phyloP scores from a whole-genome alignment of 2,888 invertebrate genomes.

The Diploptera punctata region DNA sequence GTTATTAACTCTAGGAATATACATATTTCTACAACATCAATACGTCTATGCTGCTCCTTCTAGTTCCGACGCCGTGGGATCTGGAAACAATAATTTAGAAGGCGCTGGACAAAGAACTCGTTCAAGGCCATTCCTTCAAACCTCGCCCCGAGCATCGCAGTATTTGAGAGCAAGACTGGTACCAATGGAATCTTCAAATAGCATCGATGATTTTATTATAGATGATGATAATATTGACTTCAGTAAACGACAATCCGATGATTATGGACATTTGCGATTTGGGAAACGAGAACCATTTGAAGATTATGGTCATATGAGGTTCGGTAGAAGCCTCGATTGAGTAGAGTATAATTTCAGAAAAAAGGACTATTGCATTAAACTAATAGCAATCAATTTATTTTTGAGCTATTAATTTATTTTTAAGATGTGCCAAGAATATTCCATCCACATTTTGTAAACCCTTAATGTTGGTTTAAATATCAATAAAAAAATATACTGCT shows the following conservation, averaged over 20 bases:
- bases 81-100: neutral
- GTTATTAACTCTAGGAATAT: slow-evolving; percentile 26
- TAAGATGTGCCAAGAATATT: too few relatives aligned
- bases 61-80: neutral
- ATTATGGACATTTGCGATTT: slow-evolving; percentile 67
- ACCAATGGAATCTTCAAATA: slow-evolving; percentile 11
- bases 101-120: neutral
- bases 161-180: slow-evolving; percentile 21
- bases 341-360: neutral
- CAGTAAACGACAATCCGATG: slow-evolving; percentile 60
- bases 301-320: slow-evolving; percentile 78
- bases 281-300: slow-evolving; percentile 72
- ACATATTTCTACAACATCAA: slow-evolving; percentile 27
- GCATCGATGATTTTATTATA: slow-evolving; percentile 26
- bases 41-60: slow-evolving; percentile 23
- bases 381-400: too few relatives aligned
- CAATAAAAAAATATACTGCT: too few relatives aligned
- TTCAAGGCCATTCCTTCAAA: neutral
- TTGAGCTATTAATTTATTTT: too few relatives aligned
- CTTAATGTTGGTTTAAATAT: too few relatives aligned
- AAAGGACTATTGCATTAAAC: too few relatives aligned
- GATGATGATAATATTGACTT: slow-evolving; percentile 48
- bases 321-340: slow-evolving; percentile 60
- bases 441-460: too few relatives aligned
- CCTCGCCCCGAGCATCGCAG: slow-evolving; percentile 7